Evolutionary conservation across 2,888 invertebrate genomes (phyloP), one percentile per base, ranked within the genome.

Genomic region (Chalcis sispes): DNA sequence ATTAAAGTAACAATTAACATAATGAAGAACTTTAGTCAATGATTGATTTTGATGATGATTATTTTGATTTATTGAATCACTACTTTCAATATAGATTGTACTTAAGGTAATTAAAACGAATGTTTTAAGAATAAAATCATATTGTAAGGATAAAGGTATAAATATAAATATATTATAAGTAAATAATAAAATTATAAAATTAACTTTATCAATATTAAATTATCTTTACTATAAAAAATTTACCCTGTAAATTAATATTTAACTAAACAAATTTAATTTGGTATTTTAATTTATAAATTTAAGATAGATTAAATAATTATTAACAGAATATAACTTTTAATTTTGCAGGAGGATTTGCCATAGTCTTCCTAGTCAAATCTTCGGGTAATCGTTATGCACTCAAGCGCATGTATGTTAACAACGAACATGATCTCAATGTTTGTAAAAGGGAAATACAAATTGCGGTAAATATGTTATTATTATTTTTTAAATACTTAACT

Each of bases 351-450:
- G 97, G 97, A 78, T 97, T 97, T 91, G 96, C 97, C 67, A 93
- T 98, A 85, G 97, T 97, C 50, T 97, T 96, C 90, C 91, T 96
- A 84, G 96, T 95, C 64, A 94, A 94, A 89, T 93, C 92, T 82
- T 92, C 91, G 83, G 89, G 89, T 82, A 90, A 89, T 79, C 92
- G 93, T 82, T 96, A 94, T 91, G 97, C 97, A 65, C 91, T 97
- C 77, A 97, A 97, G 89, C 92, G 97, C 80, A 95, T 97, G 93
- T 96, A 95, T 89, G 96, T 97, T 82, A 96, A 96, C 89, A 96
- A 95, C 89, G 95, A 96, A 84, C 93, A 94, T 84, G 96, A 96
- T 90, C 91, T 98, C 83, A 94, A 93, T 88, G 95, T 96, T 80
- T 96, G 95, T 83, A 95, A 95, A 88, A 91, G 96, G 83, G 97